Conservation (phyloP, 2,113 vertebrate species). For the Eubucco bourcierii region DNA sequence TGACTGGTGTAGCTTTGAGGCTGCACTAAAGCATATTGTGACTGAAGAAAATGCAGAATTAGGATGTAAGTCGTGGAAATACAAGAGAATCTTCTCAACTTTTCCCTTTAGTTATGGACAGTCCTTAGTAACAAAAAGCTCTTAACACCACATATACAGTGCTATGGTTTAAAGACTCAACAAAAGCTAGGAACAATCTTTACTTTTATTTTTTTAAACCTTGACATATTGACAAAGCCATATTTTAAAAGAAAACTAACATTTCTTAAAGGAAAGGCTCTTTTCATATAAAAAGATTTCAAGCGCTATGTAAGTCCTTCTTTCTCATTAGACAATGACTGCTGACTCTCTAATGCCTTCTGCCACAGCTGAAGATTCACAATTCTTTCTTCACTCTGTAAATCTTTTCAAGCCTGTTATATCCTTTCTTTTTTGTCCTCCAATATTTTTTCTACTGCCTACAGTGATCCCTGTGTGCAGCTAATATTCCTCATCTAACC, state of each 20-base stretch:
- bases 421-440: not conserved
- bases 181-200: not conserved
- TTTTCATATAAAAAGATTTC: not conserved
- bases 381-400: not conserved
- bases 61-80: not conserved
- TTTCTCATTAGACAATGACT: not conserved
- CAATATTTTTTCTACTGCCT: not conserved
- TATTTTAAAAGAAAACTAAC: fast-evolving
- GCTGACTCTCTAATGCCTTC: not conserved
- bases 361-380: not conserved
- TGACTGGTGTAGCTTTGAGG: not conserved
- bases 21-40: not conserved
- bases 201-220: not conserved
- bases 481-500: not conserved
- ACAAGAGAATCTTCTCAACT: not conserved
- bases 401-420: not conserved
- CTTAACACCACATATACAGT: not conserved
- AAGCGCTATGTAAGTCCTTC: not conserved
- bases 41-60: not conserved
- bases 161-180: not conserved
- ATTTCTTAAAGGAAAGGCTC: not conserved
- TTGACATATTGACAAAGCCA: not conserved
- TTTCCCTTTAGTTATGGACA: not conserved
- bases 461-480: not conserved
- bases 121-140: not conserved